A percentile compares a stretch with the other conserved stretches of the same genome.
Evolutionary conservation across 1,140 invertebrate genomes (phyloP).

Genomic region (Nasonia longicornis): DNA sequence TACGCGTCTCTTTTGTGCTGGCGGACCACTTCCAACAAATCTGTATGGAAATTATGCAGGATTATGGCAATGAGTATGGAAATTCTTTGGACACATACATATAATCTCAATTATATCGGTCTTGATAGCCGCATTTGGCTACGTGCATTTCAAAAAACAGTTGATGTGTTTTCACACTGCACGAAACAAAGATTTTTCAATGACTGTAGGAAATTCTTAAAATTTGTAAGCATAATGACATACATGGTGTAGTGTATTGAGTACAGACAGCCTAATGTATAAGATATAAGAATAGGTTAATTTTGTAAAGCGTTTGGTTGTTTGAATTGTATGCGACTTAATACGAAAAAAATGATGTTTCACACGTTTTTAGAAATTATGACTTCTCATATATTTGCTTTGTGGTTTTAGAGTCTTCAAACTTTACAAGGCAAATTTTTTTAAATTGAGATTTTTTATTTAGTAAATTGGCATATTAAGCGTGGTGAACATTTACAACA

Average conservation of each 20-base stretch:
- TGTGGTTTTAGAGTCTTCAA: neutral
- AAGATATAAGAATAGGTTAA: slow-evolving; percentile 39
- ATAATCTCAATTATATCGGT: slow-evolving; percentile 29
- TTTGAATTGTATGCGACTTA: slow-evolving; percentile 8
- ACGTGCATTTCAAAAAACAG: slow-evolving; percentile 30
- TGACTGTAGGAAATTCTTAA: slow-evolving; percentile 12
- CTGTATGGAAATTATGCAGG: slow-evolving; percentile 84
- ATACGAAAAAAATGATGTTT: slow-evolving; percentile 19
- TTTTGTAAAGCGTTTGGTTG: slow-evolving; percentile 36
- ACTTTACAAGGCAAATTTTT: neutral
- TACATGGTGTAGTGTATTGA: slow-evolving; percentile 28
- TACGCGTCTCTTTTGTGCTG: slow-evolving; percentile 92
- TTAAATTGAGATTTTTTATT: slow-evolving; percentile 1
- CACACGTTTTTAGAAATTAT: slow-evolving; percentile 21
- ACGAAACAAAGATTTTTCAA: slow-evolving; percentile 2
- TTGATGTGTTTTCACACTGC: slow-evolving; percentile 4
- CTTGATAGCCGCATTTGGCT: slow-evolving; percentile 21
- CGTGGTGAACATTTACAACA: slow-evolving; percentile 20
- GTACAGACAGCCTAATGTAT: slow-evolving; percentile 30
- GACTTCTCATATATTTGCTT: slow-evolving; percentile 12
- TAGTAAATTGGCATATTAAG: slow-evolving; percentile 14
- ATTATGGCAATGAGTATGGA: slow-evolving; percentile 74
- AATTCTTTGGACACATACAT: neutral
- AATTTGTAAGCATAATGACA: slow-evolving; percentile 13
- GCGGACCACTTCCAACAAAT: slow-evolving; percentile 91